A percentile compares a stretch with the other conserved stretches of the same genome.
Conservation (phyloP, 2,113 vertebrate genomes). For the Platichthys flesus region DNA sequence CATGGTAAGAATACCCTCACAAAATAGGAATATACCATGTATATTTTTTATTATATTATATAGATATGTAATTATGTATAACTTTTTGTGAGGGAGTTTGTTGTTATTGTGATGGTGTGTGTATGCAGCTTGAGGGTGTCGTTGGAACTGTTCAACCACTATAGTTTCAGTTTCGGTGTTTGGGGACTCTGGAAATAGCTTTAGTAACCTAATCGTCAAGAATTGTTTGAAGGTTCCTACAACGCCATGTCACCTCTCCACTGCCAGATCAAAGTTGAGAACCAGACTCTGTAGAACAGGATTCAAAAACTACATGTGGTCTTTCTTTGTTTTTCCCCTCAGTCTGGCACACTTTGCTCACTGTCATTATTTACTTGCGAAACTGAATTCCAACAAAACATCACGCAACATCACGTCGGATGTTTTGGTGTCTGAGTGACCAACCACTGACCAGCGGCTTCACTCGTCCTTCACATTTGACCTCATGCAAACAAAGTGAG, state of each 20-base stretch:
- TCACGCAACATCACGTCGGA: background rate
- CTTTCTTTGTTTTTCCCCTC: background rate
- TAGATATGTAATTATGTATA: no score
- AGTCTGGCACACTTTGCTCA: background rate
- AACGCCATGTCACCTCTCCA: background rate
- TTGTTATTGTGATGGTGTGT: constrained; percentile 4
- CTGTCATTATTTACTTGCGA: background rate
- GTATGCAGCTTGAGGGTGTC: background rate
- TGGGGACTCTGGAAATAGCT: constrained; percentile 39
- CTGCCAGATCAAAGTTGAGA: background rate
- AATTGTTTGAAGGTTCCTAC: background rate
- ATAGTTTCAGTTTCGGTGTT: constrained; percentile 56
- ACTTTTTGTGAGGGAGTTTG: background rate
- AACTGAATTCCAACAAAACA: background rate
- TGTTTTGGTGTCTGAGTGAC: background rate
- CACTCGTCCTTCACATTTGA: background rate
- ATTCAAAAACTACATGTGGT: no score
- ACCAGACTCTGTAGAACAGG: background rate
- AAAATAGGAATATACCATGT: no score
- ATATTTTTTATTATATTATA: no score
- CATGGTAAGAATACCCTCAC: no score
- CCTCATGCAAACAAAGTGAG: constrained; percentile 19
- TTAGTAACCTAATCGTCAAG: constrained; percentile 42
- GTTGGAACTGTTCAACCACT: background rate
- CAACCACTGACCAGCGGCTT: background rate